Percentiles rank a stretch among this genome's conserved stretches.
These are phyloP conservation scores for Penaeus japonicus DNA, from an alignment of 1,140 invertebrate species.

Conservation along the genomic window DNA sequence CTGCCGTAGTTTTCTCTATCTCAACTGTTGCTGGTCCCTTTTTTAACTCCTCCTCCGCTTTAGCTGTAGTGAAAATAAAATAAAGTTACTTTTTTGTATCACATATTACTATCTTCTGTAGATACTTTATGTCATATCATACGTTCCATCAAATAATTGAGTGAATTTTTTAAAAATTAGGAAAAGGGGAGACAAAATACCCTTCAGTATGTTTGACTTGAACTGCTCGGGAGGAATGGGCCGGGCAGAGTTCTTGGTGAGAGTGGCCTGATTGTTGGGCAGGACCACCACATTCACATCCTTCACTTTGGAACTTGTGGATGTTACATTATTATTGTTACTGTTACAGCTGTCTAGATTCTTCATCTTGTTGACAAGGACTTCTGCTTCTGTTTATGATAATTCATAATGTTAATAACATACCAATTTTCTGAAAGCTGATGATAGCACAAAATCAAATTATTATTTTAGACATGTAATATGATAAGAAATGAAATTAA, in stretches of 20 bases:
- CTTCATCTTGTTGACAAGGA: constrained; percentile 37
- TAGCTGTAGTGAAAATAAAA: constrained; percentile 3
- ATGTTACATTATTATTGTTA: neutral
- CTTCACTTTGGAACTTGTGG: constrained; percentile 21
- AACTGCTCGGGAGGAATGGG: constrained; percentile 85
- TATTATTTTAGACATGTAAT: too few relatives aligned
- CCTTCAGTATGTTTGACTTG: constrained; percentile 95
- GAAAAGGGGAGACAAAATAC: constrained; percentile 63
- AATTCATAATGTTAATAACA: too few relatives aligned
- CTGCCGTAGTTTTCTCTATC: neutral
- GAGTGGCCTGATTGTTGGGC: constrained; percentile 67
- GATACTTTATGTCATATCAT: too few relatives aligned
- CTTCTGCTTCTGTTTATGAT: constrained; percentile 28
- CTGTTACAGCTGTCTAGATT: neutral
- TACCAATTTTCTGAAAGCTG: too few relatives aligned
- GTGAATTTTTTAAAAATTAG: neutral
- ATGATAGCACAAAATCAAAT: too few relatives aligned
- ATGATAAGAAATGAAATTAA: too few relatives aligned
- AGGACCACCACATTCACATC: constrained; percentile 61
- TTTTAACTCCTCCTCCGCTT: constrained; percentile 44
- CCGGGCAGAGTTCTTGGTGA: constrained; percentile 67
- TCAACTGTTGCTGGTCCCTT: constrained; percentile 30
- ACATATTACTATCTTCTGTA: too few relatives aligned
- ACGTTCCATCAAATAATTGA: neutral
- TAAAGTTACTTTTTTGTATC: neutral